Evolutionary conservation across 1,140 invertebrate genomes (phyloP).

Genomic region (Brachionus angularis): DNA sequence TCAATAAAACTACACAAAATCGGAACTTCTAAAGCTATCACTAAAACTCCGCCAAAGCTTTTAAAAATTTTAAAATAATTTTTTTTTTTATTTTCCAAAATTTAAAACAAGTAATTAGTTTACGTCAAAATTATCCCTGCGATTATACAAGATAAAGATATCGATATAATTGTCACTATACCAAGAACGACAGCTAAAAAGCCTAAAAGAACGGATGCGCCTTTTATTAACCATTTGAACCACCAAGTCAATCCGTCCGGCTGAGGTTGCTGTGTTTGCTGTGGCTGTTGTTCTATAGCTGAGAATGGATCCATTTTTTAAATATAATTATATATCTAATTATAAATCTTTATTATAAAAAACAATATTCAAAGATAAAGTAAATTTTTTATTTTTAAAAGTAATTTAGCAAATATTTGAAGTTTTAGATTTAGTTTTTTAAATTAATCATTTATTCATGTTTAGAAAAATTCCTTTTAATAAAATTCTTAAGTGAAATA

Average conservation of each 20-base stretch:
- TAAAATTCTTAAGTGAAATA: too few species aligned
- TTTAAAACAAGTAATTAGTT: neutral
- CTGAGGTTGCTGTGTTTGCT: neutral
- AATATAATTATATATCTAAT: neutral
- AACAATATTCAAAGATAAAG: too few species aligned
- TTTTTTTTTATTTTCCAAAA: too few species aligned
- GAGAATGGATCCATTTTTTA: slow-evolving; percentile 24
- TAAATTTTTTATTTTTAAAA: too few species aligned
- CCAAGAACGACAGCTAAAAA: slow-evolving; percentile 18
- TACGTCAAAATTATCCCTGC: slow-evolving; percentile 37
- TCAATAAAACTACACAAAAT: slow-evolving; percentile 40
- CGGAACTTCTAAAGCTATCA: slow-evolving; percentile 30
- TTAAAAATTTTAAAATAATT: neutral
- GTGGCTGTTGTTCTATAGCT: neutral
- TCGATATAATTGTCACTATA: slow-evolving; percentile 16
- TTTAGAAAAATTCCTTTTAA: too few species aligned
- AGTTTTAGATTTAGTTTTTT: too few species aligned
- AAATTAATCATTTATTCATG: too few species aligned
- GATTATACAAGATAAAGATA: slow-evolving; percentile 24
- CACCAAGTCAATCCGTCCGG: slow-evolving; percentile 22
- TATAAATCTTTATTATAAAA: too few species aligned
- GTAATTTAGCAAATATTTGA: too few species aligned
- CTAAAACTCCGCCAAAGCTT: slow-evolving; percentile 18
- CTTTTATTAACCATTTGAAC: slow-evolving; percentile 43
- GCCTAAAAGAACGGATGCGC: slow-evolving; percentile 23